Conservation (phyloP, 2,797 vertebrate species). For the Chaenodraco wilsoni region DNA sequence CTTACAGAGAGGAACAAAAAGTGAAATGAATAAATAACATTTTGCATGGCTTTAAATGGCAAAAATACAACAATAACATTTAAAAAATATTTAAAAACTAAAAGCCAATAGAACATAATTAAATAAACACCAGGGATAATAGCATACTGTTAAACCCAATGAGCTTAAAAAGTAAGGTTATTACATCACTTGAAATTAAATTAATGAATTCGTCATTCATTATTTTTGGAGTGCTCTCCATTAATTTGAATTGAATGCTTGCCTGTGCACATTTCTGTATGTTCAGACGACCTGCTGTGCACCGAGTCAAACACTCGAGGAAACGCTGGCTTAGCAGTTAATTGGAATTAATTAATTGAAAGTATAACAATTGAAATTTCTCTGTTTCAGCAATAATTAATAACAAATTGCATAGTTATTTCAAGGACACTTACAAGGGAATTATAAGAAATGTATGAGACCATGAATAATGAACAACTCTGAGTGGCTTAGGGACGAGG, state of each 20-base stretch:
- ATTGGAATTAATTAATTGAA: conserved; percentile 23
- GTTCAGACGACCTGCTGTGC: conserved; percentile 24
- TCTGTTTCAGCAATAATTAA: conserved; percentile 20
- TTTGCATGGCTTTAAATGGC: too few relatives aligned
- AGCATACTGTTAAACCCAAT: too few relatives aligned
- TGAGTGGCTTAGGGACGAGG: too few relatives aligned
- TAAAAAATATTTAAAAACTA: too few relatives aligned
- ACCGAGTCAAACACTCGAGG: conserved; percentile 12
- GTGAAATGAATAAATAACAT: too few relatives aligned
- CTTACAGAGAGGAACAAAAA: too few relatives aligned
- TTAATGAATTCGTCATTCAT: neutral
- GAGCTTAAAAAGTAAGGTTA: too few relatives aligned
- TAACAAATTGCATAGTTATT: conserved; percentile 9
- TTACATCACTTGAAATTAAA: too few relatives aligned
- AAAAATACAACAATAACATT: too few relatives aligned
- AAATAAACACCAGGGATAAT: too few relatives aligned
- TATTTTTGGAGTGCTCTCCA: conserved; percentile 1
- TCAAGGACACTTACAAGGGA: conserved; percentile 3
- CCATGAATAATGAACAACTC: neutral
- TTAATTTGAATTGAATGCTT: conserved; percentile 3
- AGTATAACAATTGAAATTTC: neutral
- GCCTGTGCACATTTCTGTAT: conserved; percentile 25
- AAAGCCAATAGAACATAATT: too few relatives aligned
- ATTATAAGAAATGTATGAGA: conserved; percentile 5
- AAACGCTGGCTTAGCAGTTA: conserved; percentile 12